Percentiles rank a stretch among this genome's conserved stretches.
These are phyloP conservation scores for Lepidurus apus DNA, from an alignment of 1,140 invertebrate genomes.

Conservation along the genomic window DNA sequence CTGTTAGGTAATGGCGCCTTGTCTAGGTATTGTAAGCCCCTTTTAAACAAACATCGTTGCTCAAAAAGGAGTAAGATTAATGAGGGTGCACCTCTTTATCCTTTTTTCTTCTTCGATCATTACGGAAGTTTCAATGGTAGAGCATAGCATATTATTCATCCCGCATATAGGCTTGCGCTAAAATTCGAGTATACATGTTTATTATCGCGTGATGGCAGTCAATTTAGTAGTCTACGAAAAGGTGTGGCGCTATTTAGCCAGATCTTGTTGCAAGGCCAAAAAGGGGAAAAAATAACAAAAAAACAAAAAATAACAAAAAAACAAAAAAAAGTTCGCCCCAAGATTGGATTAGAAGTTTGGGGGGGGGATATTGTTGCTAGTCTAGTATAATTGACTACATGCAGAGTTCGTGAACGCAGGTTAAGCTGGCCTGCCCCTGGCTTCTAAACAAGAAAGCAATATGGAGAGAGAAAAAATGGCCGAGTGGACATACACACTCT, in stretches of 20 bases:
- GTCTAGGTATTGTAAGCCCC: not conserved
- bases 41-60: not conserved
- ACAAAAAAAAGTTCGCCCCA: not conserved
- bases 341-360: constrained; percentile 8
- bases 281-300: not conserved
- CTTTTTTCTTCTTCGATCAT: not conserved
- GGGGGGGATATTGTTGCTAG: not conserved
- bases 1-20: not conserved
- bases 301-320: not conserved
- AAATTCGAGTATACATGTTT: not conserved
- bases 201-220: constrained; percentile 11
- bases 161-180: not conserved
- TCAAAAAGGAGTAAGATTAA: not conserved
- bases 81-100: constrained; percentile 3
- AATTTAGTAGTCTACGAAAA: not conserved
- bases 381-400: not conserved
- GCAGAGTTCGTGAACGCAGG: not conserved
- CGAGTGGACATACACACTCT: not conserved
- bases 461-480: not conserved
- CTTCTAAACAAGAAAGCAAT: not conserved
- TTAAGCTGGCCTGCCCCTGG: not conserved
- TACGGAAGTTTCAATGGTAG: not conserved
- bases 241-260: not conserved
- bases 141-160: not conserved
- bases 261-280: not conserved